Base-by-base conservation (phyloP, 2,888 invertebrate genomes). In the Pollenia angustigena region DNA sequence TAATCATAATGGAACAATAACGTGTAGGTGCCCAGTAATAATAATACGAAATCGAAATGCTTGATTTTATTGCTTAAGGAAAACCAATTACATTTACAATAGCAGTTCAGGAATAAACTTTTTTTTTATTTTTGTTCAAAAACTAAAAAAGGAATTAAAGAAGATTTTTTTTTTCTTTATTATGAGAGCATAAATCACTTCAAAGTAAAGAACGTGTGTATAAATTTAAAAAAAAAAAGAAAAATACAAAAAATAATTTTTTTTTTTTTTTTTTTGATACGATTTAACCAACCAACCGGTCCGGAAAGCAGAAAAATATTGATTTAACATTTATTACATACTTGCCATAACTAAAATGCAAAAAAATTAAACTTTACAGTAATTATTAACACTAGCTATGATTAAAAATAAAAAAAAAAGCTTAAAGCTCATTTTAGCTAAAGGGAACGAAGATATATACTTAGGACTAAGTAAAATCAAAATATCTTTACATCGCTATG, bases 81-180 rank as follows among this genome's bases (percentile, higher is more conserved):
- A 84, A 84, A 84, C 84, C 84, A 84, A 84, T 84, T 84, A 84
- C 79, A 84, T 84, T 79, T 84, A 79, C 84, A 84, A 84, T 66
- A 84, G 64, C 72, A 74, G 72, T 58, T 66, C 58, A 84, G 64
- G 42, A 82, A 60, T 11, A 69, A 71, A 62, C 6, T 32, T 6
- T 32, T 32, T 32, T 32, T 32, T 23, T 23, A 2, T 23, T 2
- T 23, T 23, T 32, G 23, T 58, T 54, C 16, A 56, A 76, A 75
- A 69, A 58, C 16, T 12, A 44, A 82, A 75, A 56, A 76, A 82
- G 60, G 54, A 76, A 82, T 52, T 75, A 82, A 69, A 62, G n/a
- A 62, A 69, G 50, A 60, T 60, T 79, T 69, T 71, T 40, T 60
- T 60, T 54, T 54, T 10, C 46, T 60, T 76, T 76, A 54, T 69